Base-by-base conservation (phyloP, 2,797 vertebrate genomes). In the Crenuchus spilurus region DNA sequence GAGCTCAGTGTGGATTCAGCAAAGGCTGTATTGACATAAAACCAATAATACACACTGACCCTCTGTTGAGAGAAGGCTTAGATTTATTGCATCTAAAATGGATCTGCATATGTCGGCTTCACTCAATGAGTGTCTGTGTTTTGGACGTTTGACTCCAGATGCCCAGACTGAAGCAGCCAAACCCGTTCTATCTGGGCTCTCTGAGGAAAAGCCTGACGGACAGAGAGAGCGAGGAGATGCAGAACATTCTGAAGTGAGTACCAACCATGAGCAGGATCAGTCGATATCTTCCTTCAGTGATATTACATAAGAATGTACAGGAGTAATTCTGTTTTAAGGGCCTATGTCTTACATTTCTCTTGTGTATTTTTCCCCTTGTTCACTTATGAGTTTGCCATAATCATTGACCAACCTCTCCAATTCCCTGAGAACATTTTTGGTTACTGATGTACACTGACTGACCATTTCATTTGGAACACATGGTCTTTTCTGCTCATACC, bases 121-220 rank as follows among this genome's bases (percentile, higher is more conserved):
- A 4, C 24, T 62, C 26, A 70, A 58, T 14, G 26, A 3, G 4
- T n/a, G 22, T 64, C 11, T 44, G 22, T 49, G 22, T 70, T 52
- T 66, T 13, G 13, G 60, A 5, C 73, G 7, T 52, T 24, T 62
- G 67, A 55, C 6, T 48, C 57, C 84, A 95, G 97, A 87, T 85
- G 35, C 83, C 91, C 71, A 94, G 89, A 85, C 94, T 92, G 87
- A 98, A 93, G 76, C 92, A 94, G 75, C 94, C 95, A 31, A 97
- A 95, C 88, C 95, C 94, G 0, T 96, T 98, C 88, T 87, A 96
- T 80, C 88, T 95, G 80, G 96, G 95, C 74, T 94, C 89, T 24
- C 78, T 93, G 83, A 97, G 88, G 92, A 97, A 94, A 85, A 95
- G 88, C 39, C 85, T 95, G 84, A 93, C 93, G 3, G 95, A 95